Conservation (phyloP, 2,113 vertebrate species). For the Axis porcinus region DNA sequence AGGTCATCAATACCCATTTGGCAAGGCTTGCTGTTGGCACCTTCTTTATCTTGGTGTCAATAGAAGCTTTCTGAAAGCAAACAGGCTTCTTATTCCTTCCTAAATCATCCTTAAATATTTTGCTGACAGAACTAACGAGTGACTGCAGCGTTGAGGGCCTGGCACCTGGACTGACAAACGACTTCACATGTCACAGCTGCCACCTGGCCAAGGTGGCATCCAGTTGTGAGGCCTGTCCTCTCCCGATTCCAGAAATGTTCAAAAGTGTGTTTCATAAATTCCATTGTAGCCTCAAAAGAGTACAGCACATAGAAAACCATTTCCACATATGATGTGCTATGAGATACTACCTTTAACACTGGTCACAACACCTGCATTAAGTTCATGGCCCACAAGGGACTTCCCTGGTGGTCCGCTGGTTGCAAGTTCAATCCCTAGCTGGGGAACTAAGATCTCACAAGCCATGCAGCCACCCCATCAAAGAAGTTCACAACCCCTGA, state of each 20-base stretch:
- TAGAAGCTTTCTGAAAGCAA: not conserved
- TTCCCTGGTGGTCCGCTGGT: not conserved
- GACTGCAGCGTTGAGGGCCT: rapidly evolving
- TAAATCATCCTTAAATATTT: not conserved
- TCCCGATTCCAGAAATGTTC: not conserved
- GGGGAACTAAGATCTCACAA: not conserved
- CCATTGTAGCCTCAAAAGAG: not conserved
- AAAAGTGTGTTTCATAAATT: not conserved
- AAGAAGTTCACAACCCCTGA: not conserved
- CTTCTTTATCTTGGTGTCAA: not conserved
- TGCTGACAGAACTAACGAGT: not conserved
- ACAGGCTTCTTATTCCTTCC: not conserved
- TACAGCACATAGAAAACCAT: not conserved
- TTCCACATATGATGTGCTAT: not conserved
- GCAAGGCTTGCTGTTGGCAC: not conserved
- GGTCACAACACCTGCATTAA: not conserved
- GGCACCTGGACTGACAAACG: not conserved
- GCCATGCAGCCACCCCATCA: not conserved
- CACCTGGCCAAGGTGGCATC: not conserved
- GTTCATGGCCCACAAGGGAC: not conserved
- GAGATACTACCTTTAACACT: not conserved
- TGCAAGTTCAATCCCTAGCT: not conserved
- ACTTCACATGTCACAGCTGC: too few relatives aligned
- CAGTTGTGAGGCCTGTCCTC: not conserved
- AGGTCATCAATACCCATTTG: not conserved